Percentiles rank a stretch among this genome's conserved stretches.
Conservation (phyloP, 2,797 vertebrate species). For the Hoplostethus atlanticus region DNA sequence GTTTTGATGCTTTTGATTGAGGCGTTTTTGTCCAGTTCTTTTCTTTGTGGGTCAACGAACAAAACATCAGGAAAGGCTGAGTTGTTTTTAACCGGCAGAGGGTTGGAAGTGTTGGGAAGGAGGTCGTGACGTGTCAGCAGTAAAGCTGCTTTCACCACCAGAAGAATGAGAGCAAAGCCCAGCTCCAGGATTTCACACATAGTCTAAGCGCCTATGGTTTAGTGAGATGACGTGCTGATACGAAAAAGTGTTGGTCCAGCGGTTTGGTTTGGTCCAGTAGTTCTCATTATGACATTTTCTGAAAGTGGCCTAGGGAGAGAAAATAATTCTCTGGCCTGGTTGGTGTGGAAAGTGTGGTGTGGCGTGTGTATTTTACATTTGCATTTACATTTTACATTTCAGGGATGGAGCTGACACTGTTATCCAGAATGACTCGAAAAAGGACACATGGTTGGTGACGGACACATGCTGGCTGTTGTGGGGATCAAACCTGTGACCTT, state of each 20-base stretch:
- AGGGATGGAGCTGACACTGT: background rate
- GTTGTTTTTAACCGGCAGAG: constrained; percentile 64
- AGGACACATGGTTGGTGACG: background rate
- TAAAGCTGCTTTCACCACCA: constrained; percentile 69
- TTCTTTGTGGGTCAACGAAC: constrained; percentile 68
- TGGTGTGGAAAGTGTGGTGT: background rate
- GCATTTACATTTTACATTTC: background rate
- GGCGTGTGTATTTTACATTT: no score
- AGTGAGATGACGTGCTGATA: constrained; percentile 46
- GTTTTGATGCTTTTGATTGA: constrained; percentile 70
- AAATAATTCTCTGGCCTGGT: constrained; percentile 1
- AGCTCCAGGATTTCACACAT: constrained; percentile 52
- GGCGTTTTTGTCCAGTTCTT: constrained; percentile 67
- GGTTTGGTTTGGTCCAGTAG: constrained; percentile 3
- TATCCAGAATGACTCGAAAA: background rate
- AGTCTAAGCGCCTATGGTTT: constrained; percentile 51
- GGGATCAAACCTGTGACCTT: background rate
- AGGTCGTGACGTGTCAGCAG: constrained; percentile 76
- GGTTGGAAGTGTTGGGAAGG: constrained; percentile 60
- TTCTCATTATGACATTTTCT: constrained; percentile 15
- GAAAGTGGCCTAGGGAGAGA: background rate
- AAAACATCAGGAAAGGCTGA: constrained; percentile 69
- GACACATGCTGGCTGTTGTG: background rate
- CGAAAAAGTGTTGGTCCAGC: constrained; percentile 9
- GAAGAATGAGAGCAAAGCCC: constrained; percentile 68